A percentile compares a stretch with the other conserved stretches of the same genome.
Conservation (phyloP, 92 coral and sea anemone species). For the Diadumene lineata region DNA sequence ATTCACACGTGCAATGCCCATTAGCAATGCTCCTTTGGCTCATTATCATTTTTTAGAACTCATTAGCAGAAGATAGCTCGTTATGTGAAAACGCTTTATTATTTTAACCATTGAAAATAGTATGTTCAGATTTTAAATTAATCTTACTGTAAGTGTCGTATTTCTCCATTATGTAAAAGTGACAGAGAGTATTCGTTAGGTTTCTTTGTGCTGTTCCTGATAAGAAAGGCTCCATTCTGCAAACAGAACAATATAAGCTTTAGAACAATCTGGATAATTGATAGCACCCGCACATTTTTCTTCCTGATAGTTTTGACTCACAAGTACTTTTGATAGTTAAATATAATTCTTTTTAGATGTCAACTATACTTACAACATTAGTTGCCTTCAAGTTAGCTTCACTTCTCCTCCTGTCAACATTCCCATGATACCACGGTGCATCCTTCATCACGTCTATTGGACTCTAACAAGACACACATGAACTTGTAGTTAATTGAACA, state of each 20-base stretch:
- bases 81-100: too few species aligned
- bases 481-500: too few species aligned
- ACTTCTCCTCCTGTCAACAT: conserved; percentile 56
- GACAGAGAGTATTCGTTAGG: conserved; percentile 71
- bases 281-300: too few species aligned
- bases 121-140: too few species aligned
- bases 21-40: too few species aligned
- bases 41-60: too few species aligned
- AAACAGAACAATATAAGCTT: not conserved
- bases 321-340: not conserved
- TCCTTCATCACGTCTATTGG: conserved; percentile 52
- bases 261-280: not conserved
- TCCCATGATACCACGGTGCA: conserved; percentile 78
- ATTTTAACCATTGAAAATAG: too few species aligned
- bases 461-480: conserved; percentile 32
- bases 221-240: conserved; percentile 80
- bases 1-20: too few species aligned
- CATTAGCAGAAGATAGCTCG: too few species aligned
- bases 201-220: conserved; percentile 70
- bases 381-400: conserved; percentile 48
- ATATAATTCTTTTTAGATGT: not conserved
- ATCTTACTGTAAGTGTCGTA: conserved; percentile 69
- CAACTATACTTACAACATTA: conserved; percentile 40
- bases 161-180: conserved; percentile 40
- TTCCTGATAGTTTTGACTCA: too few species aligned